A percentile compares a stretch with the other conserved stretches of the same genome.
Evolutionary conservation across 2,797 vertebrate species (phyloP).

Genomic region (Anomalospiza imberbis): DNA sequence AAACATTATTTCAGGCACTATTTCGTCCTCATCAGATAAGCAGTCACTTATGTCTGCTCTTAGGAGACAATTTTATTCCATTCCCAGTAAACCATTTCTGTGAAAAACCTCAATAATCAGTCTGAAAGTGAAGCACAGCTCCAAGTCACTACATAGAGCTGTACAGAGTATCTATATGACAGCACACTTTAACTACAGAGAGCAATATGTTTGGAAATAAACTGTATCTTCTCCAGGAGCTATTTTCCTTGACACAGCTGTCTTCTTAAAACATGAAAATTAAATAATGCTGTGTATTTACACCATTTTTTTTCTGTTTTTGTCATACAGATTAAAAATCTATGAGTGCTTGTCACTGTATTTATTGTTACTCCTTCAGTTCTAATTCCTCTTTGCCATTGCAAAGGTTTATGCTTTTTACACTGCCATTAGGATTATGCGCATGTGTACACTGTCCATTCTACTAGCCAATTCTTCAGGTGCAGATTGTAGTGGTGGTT

Average conservation of each 20-base stretch:
- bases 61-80: background rate
- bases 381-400: background rate
- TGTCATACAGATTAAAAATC: background rate
- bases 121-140: background rate
- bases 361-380: background rate
- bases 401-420: background rate
- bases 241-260: background rate
- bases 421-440: background rate
- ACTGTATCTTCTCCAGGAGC: background rate
- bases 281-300: background rate
- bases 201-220: background rate
- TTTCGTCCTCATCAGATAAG: background rate
- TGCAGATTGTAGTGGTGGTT: background rate
- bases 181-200: background rate
- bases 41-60: background rate
- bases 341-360: background rate
- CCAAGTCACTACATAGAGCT: background rate
- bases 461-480: background rate
- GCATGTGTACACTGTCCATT: fast-evolving
- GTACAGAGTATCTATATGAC: background rate
- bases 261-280: background rate
- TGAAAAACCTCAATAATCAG: background rate
- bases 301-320: background rate
- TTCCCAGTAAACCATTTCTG: background rate
- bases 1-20: background rate